Percentiles rank a stretch among this genome's conserved stretches.
Conservation (phyloP, 2,113 vertebrate species). For the Dipodomys merriami region DNA sequence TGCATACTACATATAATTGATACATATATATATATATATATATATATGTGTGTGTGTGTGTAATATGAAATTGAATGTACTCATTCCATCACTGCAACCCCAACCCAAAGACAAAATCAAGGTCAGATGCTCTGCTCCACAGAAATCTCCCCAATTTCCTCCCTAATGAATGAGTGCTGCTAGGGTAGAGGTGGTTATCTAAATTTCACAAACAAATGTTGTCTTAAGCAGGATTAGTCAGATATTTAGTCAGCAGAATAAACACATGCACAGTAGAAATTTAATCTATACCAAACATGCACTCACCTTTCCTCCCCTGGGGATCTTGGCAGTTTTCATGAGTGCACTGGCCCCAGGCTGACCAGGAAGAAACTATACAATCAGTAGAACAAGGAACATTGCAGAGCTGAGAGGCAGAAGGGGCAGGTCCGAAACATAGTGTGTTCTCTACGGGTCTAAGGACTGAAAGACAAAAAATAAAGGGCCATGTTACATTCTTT, state of each 20-base stretch:
- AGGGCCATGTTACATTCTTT: background rate
- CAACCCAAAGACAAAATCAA: slow-evolving; percentile 21
- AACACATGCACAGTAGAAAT: background rate
- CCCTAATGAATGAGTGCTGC: background rate
- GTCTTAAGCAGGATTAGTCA: slow-evolving; percentile 48
- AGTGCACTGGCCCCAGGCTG: slow-evolving; percentile 91
- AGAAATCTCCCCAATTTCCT: background rate
- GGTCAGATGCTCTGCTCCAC: background rate
- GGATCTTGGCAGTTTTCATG: slow-evolving; percentile 92
- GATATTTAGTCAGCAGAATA: slow-evolving; percentile 40
- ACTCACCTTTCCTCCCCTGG: slow-evolving; percentile 92
- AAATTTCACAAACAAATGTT: slow-evolving; percentile 60
- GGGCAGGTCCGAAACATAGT: slow-evolving; percentile 88
- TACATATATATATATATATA: no score
- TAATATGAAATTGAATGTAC: background rate
- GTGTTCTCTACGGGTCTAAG: slow-evolving; percentile 90
- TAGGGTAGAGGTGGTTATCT: slow-evolving; percentile 34
- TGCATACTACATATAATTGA: no score
- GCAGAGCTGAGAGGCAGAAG: slow-evolving; percentile 89
- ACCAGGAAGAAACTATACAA: slow-evolving; percentile 92
- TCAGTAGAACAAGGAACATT: slow-evolving; percentile 88
- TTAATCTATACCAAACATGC: background rate
- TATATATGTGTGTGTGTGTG: no score
- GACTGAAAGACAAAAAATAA: slow-evolving; percentile 83
- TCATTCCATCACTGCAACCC: background rate